Evolutionary conservation across 2,113 vertebrate species (phyloP).

Genomic region (Phrynosoma blainvillii): DNA sequence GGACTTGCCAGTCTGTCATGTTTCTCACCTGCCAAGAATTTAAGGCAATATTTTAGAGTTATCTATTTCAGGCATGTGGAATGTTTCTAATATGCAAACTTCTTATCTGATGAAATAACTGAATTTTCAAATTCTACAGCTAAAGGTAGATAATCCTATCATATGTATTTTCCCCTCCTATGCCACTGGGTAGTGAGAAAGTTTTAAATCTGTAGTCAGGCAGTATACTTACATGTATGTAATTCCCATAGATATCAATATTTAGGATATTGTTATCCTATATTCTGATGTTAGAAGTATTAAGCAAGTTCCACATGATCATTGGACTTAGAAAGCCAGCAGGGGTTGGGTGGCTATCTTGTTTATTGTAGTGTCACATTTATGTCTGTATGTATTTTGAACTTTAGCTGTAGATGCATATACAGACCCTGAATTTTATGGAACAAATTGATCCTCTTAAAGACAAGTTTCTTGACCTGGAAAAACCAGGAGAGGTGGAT

Average conservation of each 20-base stretch:
- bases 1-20: conserved; percentile 68
- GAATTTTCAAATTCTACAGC: not conserved
- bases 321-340: not conserved
- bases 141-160: not conserved
- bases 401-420: too few species aligned
- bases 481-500: too few species aligned
- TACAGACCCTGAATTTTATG: too few species aligned
- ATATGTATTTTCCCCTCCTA: not conserved
- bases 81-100: not conserved
- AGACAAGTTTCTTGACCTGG: too few species aligned
- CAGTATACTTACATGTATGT: not conserved
- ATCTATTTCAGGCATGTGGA: not conserved
- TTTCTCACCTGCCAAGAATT: conserved; percentile 81
- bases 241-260: not conserved
- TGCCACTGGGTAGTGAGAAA: not conserved
- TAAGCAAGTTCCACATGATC: not conserved
- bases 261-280: not conserved
- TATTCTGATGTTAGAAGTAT: not conserved
- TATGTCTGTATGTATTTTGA: too few species aligned
- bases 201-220: not conserved
- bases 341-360: too few species aligned
- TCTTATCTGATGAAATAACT: not conserved
- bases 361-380: too few species aligned
- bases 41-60: conserved; percentile 19
- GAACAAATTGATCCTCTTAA: too few species aligned